Evolutionary conservation across 1,140 invertebrate genomes (phyloP).

Genomic region (Dermatophagoides farinae): DNA sequence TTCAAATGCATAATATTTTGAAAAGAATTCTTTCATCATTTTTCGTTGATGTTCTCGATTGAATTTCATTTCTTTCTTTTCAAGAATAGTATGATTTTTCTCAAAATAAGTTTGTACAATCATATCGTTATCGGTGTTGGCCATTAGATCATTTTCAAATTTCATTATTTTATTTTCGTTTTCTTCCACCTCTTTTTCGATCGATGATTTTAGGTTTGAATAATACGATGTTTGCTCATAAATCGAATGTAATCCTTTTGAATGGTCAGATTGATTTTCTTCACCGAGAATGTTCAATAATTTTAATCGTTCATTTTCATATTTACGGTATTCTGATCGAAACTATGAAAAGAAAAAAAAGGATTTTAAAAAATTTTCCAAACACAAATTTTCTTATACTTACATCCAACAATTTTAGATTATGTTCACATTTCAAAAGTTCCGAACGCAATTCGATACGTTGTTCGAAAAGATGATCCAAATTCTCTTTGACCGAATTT

Average conservation of each 20-base stretch:
- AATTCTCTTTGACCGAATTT: constrained; percentile 5
- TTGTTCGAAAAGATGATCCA: constrained; percentile 9
- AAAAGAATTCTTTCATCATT: constrained; percentile 1
- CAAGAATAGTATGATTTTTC: neutral
- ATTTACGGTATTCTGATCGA: neutral
- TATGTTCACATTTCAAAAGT: constrained; percentile 13
- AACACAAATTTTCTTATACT: neutral
- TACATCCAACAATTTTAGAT: constrained; percentile 15
- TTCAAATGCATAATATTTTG: neutral
- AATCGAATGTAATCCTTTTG: neutral
- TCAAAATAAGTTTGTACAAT: constrained; percentile 7
- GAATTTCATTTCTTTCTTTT: constrained; percentile 9
- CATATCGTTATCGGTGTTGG: constrained; percentile 1
- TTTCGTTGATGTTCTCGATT: constrained; percentile 7
- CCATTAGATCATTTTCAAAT: constrained; percentile 4
- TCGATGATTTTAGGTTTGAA: neutral
- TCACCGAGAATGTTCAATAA: neutral
- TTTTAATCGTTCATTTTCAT: constrained; percentile 4
- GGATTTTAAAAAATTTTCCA: neutral
- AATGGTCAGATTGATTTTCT: neutral
- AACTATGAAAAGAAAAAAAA: constrained; percentile 5
- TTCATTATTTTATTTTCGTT: constrained; percentile 1
- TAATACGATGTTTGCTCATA: constrained; percentile 13
- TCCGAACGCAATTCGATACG: constrained; percentile 10
- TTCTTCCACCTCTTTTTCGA: constrained; percentile 3